These are phyloP conservation scores for Ictinia mississippiensis DNA, from an alignment of 2,797 vertebrate species.

Conservation along the genomic window DNA sequence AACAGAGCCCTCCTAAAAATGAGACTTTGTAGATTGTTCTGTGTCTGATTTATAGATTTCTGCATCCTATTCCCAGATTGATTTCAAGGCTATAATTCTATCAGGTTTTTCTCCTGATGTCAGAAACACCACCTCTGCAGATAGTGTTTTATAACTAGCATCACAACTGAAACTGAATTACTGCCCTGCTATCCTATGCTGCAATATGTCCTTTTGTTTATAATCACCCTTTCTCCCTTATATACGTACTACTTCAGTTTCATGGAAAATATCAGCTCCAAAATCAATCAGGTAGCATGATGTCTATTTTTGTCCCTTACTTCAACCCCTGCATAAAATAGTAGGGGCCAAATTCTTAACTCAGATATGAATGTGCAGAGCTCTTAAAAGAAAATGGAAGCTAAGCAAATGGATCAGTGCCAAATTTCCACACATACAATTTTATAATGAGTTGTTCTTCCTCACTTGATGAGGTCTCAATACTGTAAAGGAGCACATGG, in stretches of 20 bases:
- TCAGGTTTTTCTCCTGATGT: slow-evolving; percentile 67
- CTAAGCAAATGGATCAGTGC: background rate
- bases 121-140: slow-evolving; percentile 60
- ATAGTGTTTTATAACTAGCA: slow-evolving; percentile 67
- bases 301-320: slow-evolving; percentile 30
- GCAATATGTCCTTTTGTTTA: slow-evolving; percentile 26
- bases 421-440: background rate
- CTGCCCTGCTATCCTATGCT: slow-evolving; percentile 25
- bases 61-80: slow-evolving; percentile 67
- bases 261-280: slow-evolving; percentile 14
- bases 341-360: background rate
- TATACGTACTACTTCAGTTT: background rate
- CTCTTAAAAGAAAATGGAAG: background rate
- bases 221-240: slow-evolving; percentile 21
- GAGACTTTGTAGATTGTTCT: slow-evolving; percentile 66
- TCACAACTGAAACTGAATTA: slow-evolving; percentile 59
- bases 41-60: slow-evolving; percentile 75
- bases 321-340: background rate
- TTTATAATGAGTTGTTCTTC: background rate
- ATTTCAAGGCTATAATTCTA: slow-evolving; percentile 74
- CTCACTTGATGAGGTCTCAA: background rate
- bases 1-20: slow-evolving; percentile 69
- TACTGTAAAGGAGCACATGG: background rate
- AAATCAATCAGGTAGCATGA: slow-evolving; percentile 53
- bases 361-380: background rate